A percentile compares a stretch with the other conserved stretches of the same genome.
Conservation (phyloP, 2,888 invertebrate species). For the Ophioninae sp. region DNA sequence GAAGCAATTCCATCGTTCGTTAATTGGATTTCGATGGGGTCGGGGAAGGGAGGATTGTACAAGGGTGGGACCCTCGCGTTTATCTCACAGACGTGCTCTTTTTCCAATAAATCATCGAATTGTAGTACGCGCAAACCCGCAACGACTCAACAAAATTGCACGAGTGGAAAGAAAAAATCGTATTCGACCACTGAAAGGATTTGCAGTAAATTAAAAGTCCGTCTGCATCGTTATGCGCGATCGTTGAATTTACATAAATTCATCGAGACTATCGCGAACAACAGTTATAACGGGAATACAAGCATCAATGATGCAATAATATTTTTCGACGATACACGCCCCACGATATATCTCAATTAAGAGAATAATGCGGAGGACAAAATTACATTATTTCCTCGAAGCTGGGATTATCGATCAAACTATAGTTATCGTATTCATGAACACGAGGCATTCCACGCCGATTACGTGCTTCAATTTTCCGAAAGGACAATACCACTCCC, state of each 20-base stretch:
- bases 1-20: background rate
- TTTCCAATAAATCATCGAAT: background rate
- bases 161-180: background rate
- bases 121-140: background rate
- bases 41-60: background rate
- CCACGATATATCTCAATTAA: conserved; percentile 3
- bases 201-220: background rate
- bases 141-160: background rate
- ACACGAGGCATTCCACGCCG: background rate
- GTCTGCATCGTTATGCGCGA: background rate
- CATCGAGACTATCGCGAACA: conserved; percentile 2
- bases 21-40: background rate
- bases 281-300: background rate
- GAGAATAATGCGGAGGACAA: background rate
- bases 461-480: background rate
- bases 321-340: conserved; percentile 20
- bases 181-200: background rate
- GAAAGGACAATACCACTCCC: background rate
- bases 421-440: background rate
- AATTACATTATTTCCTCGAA: conserved; percentile 17
- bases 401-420: conserved; percentile 21
- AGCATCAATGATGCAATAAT: background rate
- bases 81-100: background rate
- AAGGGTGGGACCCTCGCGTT: background rate
- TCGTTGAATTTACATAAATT: conserved; percentile 6